Conservation (phyloP, 2,888 invertebrate genomes). For the Diogma glabrata region DNA sequence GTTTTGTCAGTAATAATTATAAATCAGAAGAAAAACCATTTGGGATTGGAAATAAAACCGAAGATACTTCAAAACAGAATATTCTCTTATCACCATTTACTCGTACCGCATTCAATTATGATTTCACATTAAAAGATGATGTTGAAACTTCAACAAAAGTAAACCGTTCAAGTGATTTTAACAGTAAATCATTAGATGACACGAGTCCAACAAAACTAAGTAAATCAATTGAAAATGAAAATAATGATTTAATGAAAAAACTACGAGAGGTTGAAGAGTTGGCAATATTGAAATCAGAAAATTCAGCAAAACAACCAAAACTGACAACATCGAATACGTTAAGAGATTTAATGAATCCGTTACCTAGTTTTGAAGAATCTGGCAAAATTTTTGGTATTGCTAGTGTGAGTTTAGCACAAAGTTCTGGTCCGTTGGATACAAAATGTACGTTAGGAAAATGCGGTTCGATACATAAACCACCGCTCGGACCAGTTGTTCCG, state of each 20-base stretch:
- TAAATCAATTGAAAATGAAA: conserved; percentile 2
- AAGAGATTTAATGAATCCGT: conserved; percentile 25
- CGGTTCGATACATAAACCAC: conserved; percentile 37
- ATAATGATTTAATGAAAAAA: conserved; percentile 1
- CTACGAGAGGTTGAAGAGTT: conserved; percentile 13
- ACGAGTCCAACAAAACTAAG: not conserved
- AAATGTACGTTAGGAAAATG: conserved; percentile 38
- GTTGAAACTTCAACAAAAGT: not conserved
- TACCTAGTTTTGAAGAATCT: conserved; percentile 38
- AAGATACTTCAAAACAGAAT: not conserved
- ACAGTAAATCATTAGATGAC: conserved; percentile 8
- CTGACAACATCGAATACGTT: conserved; percentile 41
- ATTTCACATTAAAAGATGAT: conserved; percentile 5
- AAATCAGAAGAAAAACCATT: not conserved
- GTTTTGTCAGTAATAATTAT: not conserved
- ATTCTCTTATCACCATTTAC: not conserved
- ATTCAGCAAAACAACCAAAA: conserved; percentile 23
- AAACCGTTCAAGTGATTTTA: conserved; percentile 1
- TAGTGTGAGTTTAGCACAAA: conserved; percentile 36
- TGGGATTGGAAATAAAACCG: not conserved
- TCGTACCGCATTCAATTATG: not conserved
- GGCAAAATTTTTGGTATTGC: conserved; percentile 39
- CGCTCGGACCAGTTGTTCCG: conserved; percentile 35
- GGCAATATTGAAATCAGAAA: conserved; percentile 5
- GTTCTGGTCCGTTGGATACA: conserved; percentile 36